Evolutionary conservation across 2,888 invertebrate species (phyloP).

Genomic region (Drosophila tripunctata): DNA sequence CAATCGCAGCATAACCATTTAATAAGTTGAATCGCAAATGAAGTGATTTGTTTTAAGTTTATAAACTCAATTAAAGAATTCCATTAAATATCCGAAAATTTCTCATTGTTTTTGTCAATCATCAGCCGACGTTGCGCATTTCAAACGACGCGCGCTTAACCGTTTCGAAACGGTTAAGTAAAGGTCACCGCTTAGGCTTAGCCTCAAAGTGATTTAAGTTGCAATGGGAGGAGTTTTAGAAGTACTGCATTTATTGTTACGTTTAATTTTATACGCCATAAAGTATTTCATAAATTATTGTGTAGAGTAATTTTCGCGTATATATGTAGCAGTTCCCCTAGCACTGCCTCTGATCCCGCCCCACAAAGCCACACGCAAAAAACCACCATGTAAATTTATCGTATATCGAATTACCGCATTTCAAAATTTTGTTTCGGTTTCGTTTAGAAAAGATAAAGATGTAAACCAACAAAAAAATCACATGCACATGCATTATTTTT

Average conservation of each 20-base stretch:
- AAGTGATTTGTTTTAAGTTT: constrained; percentile 58
- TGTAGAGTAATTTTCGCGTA: constrained; percentile 49
- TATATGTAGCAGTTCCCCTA: constrained; percentile 22
- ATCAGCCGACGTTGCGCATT: not conserved
- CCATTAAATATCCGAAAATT: constrained; percentile 2
- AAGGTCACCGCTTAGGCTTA: not conserved
- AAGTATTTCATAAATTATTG: constrained; percentile 65
- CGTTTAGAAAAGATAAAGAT: constrained; percentile 27
- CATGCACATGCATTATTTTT: constrained; percentile 45
- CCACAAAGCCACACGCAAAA: too few species aligned
- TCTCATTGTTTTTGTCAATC: not conserved
- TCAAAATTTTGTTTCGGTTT: constrained; percentile 19
- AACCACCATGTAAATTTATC: constrained; percentile 29
- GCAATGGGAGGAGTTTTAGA: constrained; percentile 16
- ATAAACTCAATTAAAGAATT: constrained; percentile 37
- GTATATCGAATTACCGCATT: constrained; percentile 21
- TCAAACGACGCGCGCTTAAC: not conserved
- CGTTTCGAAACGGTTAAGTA: not conserved
- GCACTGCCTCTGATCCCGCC: not conserved
- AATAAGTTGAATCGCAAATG: constrained; percentile 49
- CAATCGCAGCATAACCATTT: constrained; percentile 9
- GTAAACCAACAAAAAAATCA: constrained; percentile 44
- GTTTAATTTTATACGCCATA: constrained; percentile 56
- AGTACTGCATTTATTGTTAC: constrained; percentile 56
- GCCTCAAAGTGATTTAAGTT: not conserved